Percentiles rank a stretch among this genome's conserved stretches.
These are phyloP conservation scores for Oithona nana DNA, from an alignment of 2,888 invertebrate species.

Conservation along the genomic window DNA sequence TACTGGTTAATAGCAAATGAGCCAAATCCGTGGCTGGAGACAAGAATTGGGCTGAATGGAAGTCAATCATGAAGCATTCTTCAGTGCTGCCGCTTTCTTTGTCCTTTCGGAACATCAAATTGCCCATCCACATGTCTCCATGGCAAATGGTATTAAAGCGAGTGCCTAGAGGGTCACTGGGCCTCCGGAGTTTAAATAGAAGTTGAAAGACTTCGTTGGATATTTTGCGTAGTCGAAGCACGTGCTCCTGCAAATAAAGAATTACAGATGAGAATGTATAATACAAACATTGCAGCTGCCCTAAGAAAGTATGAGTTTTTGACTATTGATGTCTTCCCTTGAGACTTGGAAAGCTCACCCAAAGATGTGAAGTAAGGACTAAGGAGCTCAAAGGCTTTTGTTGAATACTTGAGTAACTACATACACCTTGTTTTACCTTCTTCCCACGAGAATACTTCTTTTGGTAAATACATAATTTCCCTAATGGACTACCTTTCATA, in stretches of 20 bases:
- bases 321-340: too few species aligned
- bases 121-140: conserved; percentile 17
- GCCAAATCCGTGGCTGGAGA: conserved; percentile 14
- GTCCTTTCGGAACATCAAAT: conserved; percentile 10
- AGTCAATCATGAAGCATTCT: conserved; percentile 12
- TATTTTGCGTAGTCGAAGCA: conserved; percentile 6
- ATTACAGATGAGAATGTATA: too few species aligned
- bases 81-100: not conserved
- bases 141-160: conserved; percentile 12
- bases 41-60: conserved; percentile 13
- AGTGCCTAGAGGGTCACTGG: conserved; percentile 10
- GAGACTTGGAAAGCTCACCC: too few species aligned
- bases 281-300: too few species aligned
- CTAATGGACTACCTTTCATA: too few species aligned
- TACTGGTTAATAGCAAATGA: conserved; percentile 11
- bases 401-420: too few species aligned
- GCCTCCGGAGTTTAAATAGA: conserved; percentile 10
- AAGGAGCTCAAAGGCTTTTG: too few species aligned
- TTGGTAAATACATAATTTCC: too few species aligned
- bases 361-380: too few species aligned
- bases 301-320: too few species aligned
- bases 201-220: conserved; percentile 10
- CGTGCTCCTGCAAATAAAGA: conserved; percentile 10
- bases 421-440: too few species aligned
- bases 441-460: too few species aligned